phyloP scores from a whole-genome alignment of 1,140 invertebrate species.

The Leguminivora glycinivorella region DNA sequence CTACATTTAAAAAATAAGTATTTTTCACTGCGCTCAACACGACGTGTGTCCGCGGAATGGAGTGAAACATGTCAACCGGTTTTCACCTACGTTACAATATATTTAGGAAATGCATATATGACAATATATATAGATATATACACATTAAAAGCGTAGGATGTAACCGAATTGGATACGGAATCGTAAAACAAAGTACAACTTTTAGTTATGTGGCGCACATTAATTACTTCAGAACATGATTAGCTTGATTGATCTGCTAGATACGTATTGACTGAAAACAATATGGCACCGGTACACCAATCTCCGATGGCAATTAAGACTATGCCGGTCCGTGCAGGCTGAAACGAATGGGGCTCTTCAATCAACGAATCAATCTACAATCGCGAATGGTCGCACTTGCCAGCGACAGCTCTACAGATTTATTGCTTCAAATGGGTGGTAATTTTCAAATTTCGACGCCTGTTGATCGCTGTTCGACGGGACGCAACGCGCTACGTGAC shows the following conservation, averaged over 20 bases:
- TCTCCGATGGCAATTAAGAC: conserved; percentile 72
- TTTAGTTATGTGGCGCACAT: not conserved
- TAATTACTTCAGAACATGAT: conserved; percentile 11
- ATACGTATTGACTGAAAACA: conserved; percentile 35
- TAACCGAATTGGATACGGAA: no score
- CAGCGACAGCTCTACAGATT: conserved; percentile 73
- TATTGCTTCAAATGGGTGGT: conserved; percentile 63
- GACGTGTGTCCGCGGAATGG: no score
- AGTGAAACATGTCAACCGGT: no score
- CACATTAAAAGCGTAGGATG: no score
- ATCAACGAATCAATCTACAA: conserved; percentile 77
- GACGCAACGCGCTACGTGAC: conserved; percentile 41
- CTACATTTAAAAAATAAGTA: no score
- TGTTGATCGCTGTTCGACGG: conserved; percentile 60
- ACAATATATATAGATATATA: no score
- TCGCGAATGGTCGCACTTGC: conserved; percentile 70
- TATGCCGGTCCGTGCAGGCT: conserved; percentile 56
- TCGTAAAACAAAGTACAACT: not conserved
- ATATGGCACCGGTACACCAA: conserved; percentile 57
- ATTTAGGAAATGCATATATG: no score
- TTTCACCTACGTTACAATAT: no score
- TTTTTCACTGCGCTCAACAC: no score
- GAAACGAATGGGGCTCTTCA: conserved; percentile 75
- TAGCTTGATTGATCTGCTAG: conserved; percentile 11
- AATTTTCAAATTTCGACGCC: conserved; percentile 74